These are phyloP conservation scores for Caenorhabditis drosophilae DNA, from an alignment of 2,888 invertebrate genomes.

Conservation along the genomic window DNA sequence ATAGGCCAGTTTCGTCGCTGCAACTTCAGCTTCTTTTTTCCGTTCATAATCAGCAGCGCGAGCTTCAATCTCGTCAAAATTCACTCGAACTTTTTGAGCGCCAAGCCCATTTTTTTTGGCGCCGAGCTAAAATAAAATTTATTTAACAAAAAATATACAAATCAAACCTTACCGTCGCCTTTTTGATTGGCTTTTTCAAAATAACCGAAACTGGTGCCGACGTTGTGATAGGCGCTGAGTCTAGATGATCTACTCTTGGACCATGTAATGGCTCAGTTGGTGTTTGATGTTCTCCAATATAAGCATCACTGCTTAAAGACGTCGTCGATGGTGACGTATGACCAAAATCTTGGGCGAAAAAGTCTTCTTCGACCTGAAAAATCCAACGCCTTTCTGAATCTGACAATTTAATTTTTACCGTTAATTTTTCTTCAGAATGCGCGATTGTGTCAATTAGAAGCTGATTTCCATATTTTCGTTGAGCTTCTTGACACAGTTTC, in stretches of 20 bases:
- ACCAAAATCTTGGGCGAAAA: slow-evolving; percentile 60
- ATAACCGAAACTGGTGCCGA: slow-evolving; percentile 72
- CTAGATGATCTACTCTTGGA: slow-evolving; percentile 53
- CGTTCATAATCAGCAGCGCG: slow-evolving; percentile 85
- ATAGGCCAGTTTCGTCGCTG: slow-evolving; percentile 44
- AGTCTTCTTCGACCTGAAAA: slow-evolving; percentile 48
- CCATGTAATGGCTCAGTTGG: slow-evolving; percentile 34
- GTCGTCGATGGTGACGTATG: slow-evolving; percentile 41
- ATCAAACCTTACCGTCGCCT: slow-evolving; percentile 41
- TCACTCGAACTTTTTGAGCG: slow-evolving; percentile 88
- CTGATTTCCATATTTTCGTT: slow-evolving; percentile 86
- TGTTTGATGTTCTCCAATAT: slow-evolving; percentile 34
- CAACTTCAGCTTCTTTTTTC: slow-evolving; percentile 70
- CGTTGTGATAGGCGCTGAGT: slow-evolving; percentile 39
- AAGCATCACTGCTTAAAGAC: slow-evolving; percentile 49
- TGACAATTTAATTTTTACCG: not conserved
- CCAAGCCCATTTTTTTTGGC: slow-evolving; percentile 87
- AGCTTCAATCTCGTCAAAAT: slow-evolving; percentile 92
- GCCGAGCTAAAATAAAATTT: slow-evolving; percentile 72
- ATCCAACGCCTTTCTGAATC: not conserved
- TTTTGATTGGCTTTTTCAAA: slow-evolving; percentile 74
- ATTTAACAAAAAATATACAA: not conserved
- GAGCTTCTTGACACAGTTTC: slow-evolving; percentile 83
- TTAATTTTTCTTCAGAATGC: slow-evolving; percentile 30
- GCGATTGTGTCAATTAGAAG: slow-evolving; percentile 72